Conservation (phyloP, 2,888 invertebrate genomes). For the Sphaeridia pumilis region DNA sequence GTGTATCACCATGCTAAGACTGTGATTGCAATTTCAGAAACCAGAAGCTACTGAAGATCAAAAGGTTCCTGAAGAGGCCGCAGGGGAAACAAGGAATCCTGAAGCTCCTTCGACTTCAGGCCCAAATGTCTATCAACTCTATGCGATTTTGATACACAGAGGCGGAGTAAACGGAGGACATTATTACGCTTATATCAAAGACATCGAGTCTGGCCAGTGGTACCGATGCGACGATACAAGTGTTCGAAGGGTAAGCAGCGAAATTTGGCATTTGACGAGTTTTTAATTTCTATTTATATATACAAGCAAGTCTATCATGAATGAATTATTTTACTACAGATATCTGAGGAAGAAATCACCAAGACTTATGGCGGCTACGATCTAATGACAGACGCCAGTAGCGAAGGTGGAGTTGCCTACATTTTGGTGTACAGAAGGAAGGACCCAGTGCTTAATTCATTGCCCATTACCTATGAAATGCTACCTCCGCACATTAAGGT, state of each 20-base stretch:
- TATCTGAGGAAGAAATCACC: constrained; percentile 66
- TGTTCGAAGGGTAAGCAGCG: constrained; percentile 52
- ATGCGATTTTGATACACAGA: constrained; percentile 84
- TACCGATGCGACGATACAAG: constrained; percentile 79
- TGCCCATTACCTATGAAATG: constrained; percentile 53
- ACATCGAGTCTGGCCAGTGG: constrained; percentile 62
- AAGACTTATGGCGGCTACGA: constrained; percentile 69
- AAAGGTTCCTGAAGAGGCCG: background rate
- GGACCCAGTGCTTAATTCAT: constrained; percentile 51
- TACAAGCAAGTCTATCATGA: background rate
- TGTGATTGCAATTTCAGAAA: background rate
- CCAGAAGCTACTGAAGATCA: background rate
- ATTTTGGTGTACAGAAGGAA: constrained; percentile 81
- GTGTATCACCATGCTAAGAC: background rate
- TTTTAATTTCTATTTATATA: background rate
- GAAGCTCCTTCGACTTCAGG: constrained; percentile 41
- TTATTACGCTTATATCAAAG: constrained; percentile 83
- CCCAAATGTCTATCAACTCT: constrained; percentile 70
- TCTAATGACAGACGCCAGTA: constrained; percentile 32
- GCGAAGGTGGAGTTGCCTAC: constrained; percentile 58
- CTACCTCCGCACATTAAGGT: constrained; percentile 61
- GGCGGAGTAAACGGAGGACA: constrained; percentile 83
- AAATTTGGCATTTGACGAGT: background rate
- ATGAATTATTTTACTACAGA: constrained; percentile 42
- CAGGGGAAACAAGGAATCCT: background rate